phyloP scores from a whole-genome alignment of 2,797 vertebrate genomes.

The Eupleurogrammus muticus region DNA sequence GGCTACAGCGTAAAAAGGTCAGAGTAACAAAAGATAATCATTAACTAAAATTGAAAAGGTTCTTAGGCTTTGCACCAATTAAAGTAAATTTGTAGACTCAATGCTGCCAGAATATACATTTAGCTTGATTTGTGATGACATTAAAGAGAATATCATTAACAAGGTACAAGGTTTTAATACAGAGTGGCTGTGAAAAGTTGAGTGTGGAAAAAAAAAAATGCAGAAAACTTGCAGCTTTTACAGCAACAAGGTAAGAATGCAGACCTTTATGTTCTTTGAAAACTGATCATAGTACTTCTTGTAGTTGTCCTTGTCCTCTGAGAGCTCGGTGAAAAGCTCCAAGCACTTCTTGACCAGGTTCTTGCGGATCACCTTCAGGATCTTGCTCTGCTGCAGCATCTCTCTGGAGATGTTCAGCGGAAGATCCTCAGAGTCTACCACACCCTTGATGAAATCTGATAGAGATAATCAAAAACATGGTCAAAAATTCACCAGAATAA shows the following conservation, averaged over 20 bases:
- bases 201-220: background rate
- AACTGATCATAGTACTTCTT: constrained; percentile 95
- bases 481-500: constrained; percentile 4
- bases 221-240: constrained; percentile 1
- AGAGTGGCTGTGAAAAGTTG: background rate
- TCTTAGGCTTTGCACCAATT: background rate
- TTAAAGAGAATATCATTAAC: background rate
- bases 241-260: constrained; percentile 27
- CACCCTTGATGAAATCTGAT: constrained; percentile 93
- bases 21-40: background rate
- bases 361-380: constrained; percentile 96
- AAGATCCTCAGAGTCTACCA: constrained; percentile 95
- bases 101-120: background rate
- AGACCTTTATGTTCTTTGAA: constrained; percentile 94
- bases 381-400: constrained; percentile 98
- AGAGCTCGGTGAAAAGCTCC: constrained; percentile 92
- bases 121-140: background rate
- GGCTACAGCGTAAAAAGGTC: constrained; percentile 25
- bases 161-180: background rate
- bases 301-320: constrained; percentile 95
- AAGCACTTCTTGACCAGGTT: constrained; percentile 97
- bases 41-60: background rate
- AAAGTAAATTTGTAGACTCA: background rate
- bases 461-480: background rate
- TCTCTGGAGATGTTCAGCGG: constrained; percentile 97